phyloP scores from a whole-genome alignment of 2,797 vertebrate genomes.

The Halcyon chelicuti region DNA sequence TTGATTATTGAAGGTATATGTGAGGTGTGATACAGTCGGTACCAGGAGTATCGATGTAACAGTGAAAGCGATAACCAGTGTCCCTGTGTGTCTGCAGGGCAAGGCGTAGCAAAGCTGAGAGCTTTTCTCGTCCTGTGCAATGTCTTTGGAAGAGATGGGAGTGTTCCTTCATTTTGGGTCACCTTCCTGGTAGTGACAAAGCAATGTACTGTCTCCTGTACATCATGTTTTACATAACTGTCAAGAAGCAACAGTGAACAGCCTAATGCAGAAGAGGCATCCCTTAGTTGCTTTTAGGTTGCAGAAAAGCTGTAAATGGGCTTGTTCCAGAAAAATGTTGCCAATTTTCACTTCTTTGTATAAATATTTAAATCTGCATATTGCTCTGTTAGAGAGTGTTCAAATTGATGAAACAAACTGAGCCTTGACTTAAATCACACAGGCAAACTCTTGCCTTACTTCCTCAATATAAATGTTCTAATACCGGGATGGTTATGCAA shows the following conservation, averaged over 20 bases:
- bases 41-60: accelerated
- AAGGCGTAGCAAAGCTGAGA: background rate
- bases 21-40: background rate
- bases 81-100: background rate
- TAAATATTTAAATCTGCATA: background rate
- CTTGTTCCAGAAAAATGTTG: background rate
- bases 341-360: background rate
- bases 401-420: background rate
- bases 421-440: background rate
- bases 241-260: accelerated
- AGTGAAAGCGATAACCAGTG: background rate
- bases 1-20: background rate
- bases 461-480: background rate
- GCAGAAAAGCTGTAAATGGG: background rate
- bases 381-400: background rate
- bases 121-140: background rate
- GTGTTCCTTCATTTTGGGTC: background rate
- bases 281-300: background rate
- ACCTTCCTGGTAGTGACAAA: background rate
- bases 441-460: background rate
- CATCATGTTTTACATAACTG: background rate
- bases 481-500: background rate
- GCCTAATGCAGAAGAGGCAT: background rate
- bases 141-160: background rate
- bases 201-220: background rate